A percentile compares a stretch with the other conserved stretches of the same genome.
Conservation (phyloP, 2,797 vertebrate species). For the Spinibarbus caldwelli region DNA sequence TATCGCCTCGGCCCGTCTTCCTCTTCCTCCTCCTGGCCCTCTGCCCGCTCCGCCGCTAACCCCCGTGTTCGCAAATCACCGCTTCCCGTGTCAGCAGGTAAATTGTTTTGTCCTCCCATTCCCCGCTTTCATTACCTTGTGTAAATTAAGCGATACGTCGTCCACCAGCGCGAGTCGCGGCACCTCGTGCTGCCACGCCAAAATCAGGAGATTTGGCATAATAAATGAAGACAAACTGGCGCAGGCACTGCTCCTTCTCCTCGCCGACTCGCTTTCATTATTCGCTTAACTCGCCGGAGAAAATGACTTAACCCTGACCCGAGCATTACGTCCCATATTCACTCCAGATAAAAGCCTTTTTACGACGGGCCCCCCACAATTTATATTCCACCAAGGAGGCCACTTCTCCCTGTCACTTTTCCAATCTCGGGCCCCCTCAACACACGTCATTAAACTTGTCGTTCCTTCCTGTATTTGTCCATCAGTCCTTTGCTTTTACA, state of each 20-base stretch:
- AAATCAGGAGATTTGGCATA: slow-evolving; percentile 98
- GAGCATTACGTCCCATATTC: slow-evolving; percentile 98
- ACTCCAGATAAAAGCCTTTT: slow-evolving; percentile 98
- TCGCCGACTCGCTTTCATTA: slow-evolving; percentile 94
- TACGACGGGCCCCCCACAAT: slow-evolving; percentile 94
- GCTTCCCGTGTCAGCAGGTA: slow-evolving; percentile 96
- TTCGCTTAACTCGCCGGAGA: slow-evolving; percentile 99
- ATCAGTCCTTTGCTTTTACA: slow-evolving; percentile 97
- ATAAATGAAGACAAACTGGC: slow-evolving; percentile 99
- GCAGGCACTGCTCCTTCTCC: slow-evolving; percentile 88
- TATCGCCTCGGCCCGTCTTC: slow-evolving; percentile 25
- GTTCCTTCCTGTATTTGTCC: slow-evolving; percentile 99
- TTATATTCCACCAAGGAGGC: slow-evolving; percentile 99
- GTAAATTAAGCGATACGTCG: slow-evolving; percentile 99
- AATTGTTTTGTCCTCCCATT: slow-evolving; percentile 99
- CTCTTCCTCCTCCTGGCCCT: slow-evolving; percentile 64
- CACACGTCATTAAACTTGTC: slow-evolving; percentile 99
- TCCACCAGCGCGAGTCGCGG: slow-evolving; percentile 85
- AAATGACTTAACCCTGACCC: slow-evolving; percentile 99
- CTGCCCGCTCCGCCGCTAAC: slow-evolving; percentile 72
- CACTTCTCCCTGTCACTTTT: slow-evolving; percentile 99
- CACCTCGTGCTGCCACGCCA: slow-evolving; percentile 84
- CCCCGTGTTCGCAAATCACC: slow-evolving; percentile 95
- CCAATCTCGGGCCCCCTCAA: slow-evolving; percentile 98
- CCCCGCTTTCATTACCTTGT: slow-evolving; percentile 99